Evolutionary conservation across 2,113 vertebrate species (phyloP).

Genomic region (Trichechus manatus): DNA sequence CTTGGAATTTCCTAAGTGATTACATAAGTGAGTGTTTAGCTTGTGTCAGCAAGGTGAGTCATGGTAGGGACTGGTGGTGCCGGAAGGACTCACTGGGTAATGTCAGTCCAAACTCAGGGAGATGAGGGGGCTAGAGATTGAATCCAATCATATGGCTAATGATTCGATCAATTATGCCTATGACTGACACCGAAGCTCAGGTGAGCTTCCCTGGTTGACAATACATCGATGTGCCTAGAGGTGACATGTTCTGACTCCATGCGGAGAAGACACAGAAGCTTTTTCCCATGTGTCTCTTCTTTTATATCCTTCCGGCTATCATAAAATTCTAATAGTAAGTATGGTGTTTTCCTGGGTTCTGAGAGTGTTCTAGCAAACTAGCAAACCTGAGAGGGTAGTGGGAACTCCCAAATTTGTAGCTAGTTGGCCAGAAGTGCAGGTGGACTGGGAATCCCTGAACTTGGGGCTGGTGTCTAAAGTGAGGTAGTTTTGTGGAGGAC

Average conservation of each 20-base stretch:
- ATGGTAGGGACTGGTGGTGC: background rate
- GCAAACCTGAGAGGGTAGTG: background rate
- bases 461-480: background rate
- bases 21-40: background rate
- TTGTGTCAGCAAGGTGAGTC: background rate
- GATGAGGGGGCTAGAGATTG: background rate
- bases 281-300: background rate
- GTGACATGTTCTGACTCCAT: background rate
- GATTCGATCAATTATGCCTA: background rate
- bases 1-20: background rate
- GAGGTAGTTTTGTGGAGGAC: background rate
- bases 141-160: background rate
- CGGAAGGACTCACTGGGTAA: background rate
- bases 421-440: background rate
- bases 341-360: background rate
- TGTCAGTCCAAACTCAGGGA: background rate
- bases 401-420: background rate
- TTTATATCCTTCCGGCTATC: background rate
- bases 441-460: background rate
- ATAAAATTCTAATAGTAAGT: too few species aligned
- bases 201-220: background rate
- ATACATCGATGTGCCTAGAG: background rate
- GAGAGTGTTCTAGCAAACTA: background rate
- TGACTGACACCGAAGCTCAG: background rate
- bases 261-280: background rate